Base-by-base conservation (phyloP, 2,113 vertebrate genomes). In the Oncorhynchus clarkii region DNA sequence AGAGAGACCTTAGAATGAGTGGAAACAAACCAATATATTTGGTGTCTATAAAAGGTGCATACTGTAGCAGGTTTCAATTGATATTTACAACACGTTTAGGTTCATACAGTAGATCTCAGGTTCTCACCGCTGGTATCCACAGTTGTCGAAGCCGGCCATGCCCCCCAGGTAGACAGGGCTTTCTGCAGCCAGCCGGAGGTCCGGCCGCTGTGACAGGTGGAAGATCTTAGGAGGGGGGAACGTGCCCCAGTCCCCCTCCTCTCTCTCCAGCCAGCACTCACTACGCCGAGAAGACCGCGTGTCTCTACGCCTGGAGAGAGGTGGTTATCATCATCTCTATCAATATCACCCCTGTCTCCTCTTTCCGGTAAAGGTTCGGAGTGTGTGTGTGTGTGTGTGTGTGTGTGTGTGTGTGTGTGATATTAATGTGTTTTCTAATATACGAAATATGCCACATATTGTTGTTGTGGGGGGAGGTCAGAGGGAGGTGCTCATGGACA, bases 221-320 rank as follows among this genome's bases (percentile, higher is more conserved):
- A 92, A 94, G 79, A 92, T 89, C 71, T 92, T 93, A 0, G 91
- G 91, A 3, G 92, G 90, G 22, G 92, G 88, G 66, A 91, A 92
- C 0, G 87, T 70, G 12, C 92, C 91, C 90, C 92, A 93, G 2
- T 92, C 89, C 0, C 88, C 90, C 18, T 92, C 91, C 20, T 93
- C 91, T 62, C 89, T 88, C 78, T 93, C 92, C 81, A 92, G 70
- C 92, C 93, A 92, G 60, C 91, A 92, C 75, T 91, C 88, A 2
- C 85, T 84, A n/a, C 87, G 88, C 16, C 82, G 89, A 49, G 86
- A 27, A 0, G 88, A 82, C 4, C 76, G 88, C 59, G 89, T 90
- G 13, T 88, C 89, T 57, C 91, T 87, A 45, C 84, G 88, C 39
- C 91, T 93, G 85, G 26, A 1, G 14, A 34, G 11, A 11, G 27